Base-by-base conservation (phyloP, 2,888 invertebrate genomes). In the Xestoiulus laeticollis region DNA sequence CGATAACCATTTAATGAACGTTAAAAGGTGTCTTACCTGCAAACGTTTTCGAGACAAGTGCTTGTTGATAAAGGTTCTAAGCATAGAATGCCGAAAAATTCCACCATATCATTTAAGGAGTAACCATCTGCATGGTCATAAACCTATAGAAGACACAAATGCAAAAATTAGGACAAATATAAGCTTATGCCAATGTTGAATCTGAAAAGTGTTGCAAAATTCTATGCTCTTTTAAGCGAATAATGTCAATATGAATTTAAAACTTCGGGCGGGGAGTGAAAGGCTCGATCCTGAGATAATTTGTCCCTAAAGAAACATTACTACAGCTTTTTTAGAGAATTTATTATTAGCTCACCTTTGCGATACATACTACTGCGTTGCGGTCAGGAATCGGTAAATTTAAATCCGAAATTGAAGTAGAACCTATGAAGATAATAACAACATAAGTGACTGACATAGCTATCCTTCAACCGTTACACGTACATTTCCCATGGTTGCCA, bases 271-370 rank as follows among this genome's bases (percentile, higher is more conserved):
- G n/a, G n/a, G n/a, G n/a, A n/a, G n/a, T n/a, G n/a, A n/a, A n/a
- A n/a, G n/a, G n/a, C n/a, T n/a, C n/a, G n/a, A n/a, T n/a, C n/a
- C n/a, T n/a, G n/a, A n/a, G n/a, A n/a, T n/a, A n/a, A n/a, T n/a
- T n/a, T n/a, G n/a, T n/a, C n/a, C n/a, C n/a, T n/a, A n/a, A n/a
- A n/a, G n/a, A n/a, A n/a, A n/a, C n/a, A n/a, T n/a, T n/a, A n/a
- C n/a, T n/a, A n/a, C n/a, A n/a, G n/a, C n/a, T n/a, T n/a, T n/a
- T n/a, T n/a, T n/a, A n/a, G n/a, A n/a, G n/a, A n/a, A n/a, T n/a
- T n/a, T n/a, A n/a, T n/a, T n/a, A n/a, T n/a, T n/a, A n/a, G 38
- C 86, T 38, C 38, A 85, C 88, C 30, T 85, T 88, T 38, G 86
- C 53, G n/a, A 88, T 88, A 32, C 53, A 88, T 88, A 68, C 86